Percentiles rank a stretch among this genome's conserved stretches.
These are phyloP conservation scores for Ondatra zibethicus DNA, from an alignment of 2,113 vertebrate genomes.

Conservation along the genomic window DNA sequence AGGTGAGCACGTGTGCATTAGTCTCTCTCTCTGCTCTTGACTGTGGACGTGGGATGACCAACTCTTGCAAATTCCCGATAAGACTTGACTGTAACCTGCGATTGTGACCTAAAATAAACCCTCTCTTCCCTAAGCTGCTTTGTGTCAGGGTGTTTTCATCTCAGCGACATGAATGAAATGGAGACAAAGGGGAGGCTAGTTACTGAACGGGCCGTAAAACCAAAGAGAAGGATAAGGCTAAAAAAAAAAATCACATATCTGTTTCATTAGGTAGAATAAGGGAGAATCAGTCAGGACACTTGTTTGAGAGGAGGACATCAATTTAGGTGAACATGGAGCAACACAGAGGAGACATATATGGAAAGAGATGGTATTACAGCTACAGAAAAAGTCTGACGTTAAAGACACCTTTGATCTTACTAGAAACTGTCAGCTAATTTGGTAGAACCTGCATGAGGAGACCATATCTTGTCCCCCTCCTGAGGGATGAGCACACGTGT, in stretches of 20 bases:
- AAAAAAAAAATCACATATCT: not conserved
- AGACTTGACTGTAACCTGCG: not conserved
- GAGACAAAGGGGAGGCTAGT: not conserved
- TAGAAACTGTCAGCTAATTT: constrained; percentile 60
- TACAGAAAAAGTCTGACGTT: constrained; percentile 3
- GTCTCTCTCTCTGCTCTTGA: not conserved
- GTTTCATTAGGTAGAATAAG: not conserved
- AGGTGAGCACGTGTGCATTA: accelerated
- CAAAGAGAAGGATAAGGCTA: not conserved
- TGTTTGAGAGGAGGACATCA: constrained; percentile 34
- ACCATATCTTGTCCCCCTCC: constrained; percentile 67
- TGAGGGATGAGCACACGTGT: constrained; percentile 76
- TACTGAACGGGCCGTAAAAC: not conserved
- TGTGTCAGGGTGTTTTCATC: not conserved
- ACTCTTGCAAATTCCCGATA: not conserved
- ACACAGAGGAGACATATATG: not conserved
- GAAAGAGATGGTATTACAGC: constrained; percentile 29
- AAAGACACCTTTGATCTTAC: constrained; percentile 54
- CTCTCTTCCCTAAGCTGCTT: not conserved
- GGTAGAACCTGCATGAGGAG: constrained; percentile 39
- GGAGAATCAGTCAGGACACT: not conserved
- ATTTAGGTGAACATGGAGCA: not conserved
- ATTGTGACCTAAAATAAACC: not conserved
- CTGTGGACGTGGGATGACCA: not conserved
- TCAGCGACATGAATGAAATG: not conserved